Percentiles rank a stretch among this genome's conserved stretches.
Conservation (phyloP, 2,113 vertebrate genomes). For the Perognathus longimembris region DNA sequence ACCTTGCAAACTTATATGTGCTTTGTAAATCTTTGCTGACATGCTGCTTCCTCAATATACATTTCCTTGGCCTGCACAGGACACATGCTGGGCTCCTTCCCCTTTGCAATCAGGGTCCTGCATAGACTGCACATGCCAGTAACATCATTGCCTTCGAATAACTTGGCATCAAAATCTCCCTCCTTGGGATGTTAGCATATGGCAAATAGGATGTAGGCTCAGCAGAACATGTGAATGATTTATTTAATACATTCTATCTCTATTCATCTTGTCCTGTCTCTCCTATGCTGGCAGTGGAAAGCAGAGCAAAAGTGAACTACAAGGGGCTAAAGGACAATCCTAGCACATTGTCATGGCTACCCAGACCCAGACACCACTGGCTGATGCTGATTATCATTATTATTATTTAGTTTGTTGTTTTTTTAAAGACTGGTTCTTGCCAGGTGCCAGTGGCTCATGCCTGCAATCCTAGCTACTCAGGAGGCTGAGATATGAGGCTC, state of each 20-base stretch:
- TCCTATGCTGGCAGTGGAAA: not conserved
- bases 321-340: not conserved
- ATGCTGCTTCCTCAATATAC: not conserved
- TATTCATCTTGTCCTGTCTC: not conserved
- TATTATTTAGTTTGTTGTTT: too few species aligned
- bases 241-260: not conserved
- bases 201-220: not conserved
- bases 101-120: not conserved
- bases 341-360: not conserved
- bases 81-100: not conserved
- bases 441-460: too few species aligned
- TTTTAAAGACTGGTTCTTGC: too few species aligned
- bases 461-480: too few species aligned
- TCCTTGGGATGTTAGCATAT: not conserved
- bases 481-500: too few species aligned
- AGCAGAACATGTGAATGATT: not conserved
- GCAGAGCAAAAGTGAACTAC: not conserved
- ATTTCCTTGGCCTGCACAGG: not conserved
- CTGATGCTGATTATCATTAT: not conserved
- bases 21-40: not conserved
- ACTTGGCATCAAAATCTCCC: not conserved
- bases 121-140: rapidly evolving
- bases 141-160: too few species aligned
- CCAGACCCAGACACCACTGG: not conserved
- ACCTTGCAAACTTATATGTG: not conserved